These are phyloP conservation scores for Calephelis perditalis DNA, from an alignment of 2,888 invertebrate genomes.

Conservation along the genomic window DNA sequence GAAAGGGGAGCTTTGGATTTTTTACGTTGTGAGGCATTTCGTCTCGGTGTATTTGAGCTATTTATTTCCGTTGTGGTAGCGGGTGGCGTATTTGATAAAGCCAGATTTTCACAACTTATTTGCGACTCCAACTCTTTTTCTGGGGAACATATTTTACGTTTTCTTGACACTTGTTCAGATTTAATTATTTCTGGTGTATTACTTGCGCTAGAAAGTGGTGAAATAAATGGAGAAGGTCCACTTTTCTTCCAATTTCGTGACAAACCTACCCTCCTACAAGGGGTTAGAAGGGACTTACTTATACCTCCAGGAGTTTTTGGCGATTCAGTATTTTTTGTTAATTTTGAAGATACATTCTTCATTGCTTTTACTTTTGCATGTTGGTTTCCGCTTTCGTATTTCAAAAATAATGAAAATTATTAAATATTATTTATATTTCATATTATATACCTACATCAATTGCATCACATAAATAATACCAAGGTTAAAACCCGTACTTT, in stretches of 20 bases:
- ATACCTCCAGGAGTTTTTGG: slow-evolving; percentile 72
- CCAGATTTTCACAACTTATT: slow-evolving; percentile 20
- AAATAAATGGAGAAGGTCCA: slow-evolving; percentile 58
- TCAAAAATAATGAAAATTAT: slow-evolving; percentile 1
- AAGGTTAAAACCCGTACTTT: slow-evolving; percentile 9
- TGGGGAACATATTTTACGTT: slow-evolving; percentile 37
- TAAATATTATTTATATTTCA: not conserved
- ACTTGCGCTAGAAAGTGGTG: slow-evolving; percentile 42
- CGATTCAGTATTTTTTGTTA: slow-evolving; percentile 43
- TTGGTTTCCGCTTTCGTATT: no score
- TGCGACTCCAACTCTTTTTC: slow-evolving; percentile 31
- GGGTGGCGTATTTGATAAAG: slow-evolving; percentile 16
- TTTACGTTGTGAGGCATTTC: slow-evolving; percentile 42
- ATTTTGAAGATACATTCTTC: slow-evolving; percentile 50
- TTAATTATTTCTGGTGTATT: slow-evolving; percentile 30
- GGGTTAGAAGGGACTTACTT: slow-evolving; percentile 70
- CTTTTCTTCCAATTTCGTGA: slow-evolving; percentile 64
- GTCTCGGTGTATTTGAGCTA: slow-evolving; percentile 40
- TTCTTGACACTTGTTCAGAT: not conserved
- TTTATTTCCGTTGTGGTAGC: slow-evolving; percentile 1
- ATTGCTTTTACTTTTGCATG: slow-evolving; percentile 29
- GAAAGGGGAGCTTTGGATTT: slow-evolving; percentile 47
- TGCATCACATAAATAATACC: not conserved
- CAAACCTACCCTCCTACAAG: slow-evolving; percentile 73
- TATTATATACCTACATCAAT: not conserved